Conservation (phyloP, 2,797 vertebrate genomes). For the Protosalanx chinensis region DNA sequence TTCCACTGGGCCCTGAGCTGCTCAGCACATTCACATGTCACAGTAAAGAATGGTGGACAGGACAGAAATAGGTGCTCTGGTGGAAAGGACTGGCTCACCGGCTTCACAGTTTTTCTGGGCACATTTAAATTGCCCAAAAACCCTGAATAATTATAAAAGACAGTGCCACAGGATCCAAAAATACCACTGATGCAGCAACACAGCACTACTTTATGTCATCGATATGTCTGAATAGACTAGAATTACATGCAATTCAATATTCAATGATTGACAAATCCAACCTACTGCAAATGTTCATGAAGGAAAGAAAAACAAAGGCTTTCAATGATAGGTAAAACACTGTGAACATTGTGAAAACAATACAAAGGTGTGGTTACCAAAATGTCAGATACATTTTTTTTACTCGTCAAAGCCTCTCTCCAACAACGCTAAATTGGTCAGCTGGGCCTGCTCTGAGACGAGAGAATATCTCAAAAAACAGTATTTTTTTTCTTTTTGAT, state of each 20-base stretch:
- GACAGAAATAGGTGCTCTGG: conserved; percentile 3
- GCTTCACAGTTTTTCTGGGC: background rate
- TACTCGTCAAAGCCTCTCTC: background rate
- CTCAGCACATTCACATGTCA: conserved; percentile 24
- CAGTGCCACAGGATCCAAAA: too few relatives aligned
- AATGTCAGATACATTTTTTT: too few relatives aligned
- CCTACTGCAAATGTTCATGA: background rate
- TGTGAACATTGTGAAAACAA: too few relatives aligned
- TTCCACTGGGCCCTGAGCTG: conserved; percentile 16
- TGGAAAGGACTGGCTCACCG: conserved; percentile 4
- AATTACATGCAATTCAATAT: background rate
- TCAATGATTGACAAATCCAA: background rate
- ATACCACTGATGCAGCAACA: too few relatives aligned
- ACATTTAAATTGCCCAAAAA: conserved; percentile 2
- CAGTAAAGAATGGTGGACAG: conserved; percentile 17
- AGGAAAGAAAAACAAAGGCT: background rate
- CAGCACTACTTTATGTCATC: too few relatives aligned
- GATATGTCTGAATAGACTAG: background rate
- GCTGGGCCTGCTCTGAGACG: too few relatives aligned
- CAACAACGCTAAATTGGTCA: background rate
- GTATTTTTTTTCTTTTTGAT: too few relatives aligned
- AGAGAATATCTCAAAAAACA: too few relatives aligned
- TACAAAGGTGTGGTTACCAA: background rate
- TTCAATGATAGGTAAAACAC: background rate
- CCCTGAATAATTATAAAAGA: too few relatives aligned